Conservation (phyloP, 2,888 invertebrate genomes). For the Cotesia congregata region DNA sequence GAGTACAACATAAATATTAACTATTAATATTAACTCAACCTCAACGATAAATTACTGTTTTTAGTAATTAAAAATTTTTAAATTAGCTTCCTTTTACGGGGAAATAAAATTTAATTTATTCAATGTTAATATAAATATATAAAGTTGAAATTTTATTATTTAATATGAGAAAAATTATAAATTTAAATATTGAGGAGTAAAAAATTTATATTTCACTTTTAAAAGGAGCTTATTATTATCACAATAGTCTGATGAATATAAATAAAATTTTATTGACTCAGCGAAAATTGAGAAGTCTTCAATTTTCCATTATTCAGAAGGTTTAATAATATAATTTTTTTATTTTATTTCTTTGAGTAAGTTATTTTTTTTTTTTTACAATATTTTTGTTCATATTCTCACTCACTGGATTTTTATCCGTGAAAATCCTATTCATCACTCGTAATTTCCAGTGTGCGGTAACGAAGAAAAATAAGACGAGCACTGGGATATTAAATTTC, state of each 20-base stretch:
- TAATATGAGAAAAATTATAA: not conserved
- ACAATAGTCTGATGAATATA: not conserved
- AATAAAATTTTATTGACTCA: slow-evolving; percentile 19
- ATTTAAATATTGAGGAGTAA: not conserved
- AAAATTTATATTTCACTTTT: not conserved
- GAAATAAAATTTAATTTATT: too few relatives aligned
- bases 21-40: too few relatives aligned
- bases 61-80: not conserved
- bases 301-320: not conserved
- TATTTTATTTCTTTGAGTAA: not conserved
- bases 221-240: not conserved
- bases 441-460: slow-evolving; percentile 52
- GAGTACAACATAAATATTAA: not conserved
- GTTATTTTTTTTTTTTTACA: not conserved
- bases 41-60: too few relatives aligned
- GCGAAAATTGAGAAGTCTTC: not conserved
- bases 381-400: slow-evolving; percentile 22
- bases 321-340: not conserved
- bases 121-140: too few relatives aligned
- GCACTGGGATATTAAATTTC: slow-evolving; percentile 56
- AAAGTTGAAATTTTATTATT: not conserved
- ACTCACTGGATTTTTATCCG: slow-evolving; percentile 17
- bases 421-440: slow-evolving; percentile 49
- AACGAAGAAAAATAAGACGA: slow-evolving; percentile 49
- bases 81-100: not conserved